A percentile compares a stretch with the other conserved stretches of the same genome.
Conservation (phyloP, 2,113 vertebrate genomes). For the Xiphias gladius region DNA sequence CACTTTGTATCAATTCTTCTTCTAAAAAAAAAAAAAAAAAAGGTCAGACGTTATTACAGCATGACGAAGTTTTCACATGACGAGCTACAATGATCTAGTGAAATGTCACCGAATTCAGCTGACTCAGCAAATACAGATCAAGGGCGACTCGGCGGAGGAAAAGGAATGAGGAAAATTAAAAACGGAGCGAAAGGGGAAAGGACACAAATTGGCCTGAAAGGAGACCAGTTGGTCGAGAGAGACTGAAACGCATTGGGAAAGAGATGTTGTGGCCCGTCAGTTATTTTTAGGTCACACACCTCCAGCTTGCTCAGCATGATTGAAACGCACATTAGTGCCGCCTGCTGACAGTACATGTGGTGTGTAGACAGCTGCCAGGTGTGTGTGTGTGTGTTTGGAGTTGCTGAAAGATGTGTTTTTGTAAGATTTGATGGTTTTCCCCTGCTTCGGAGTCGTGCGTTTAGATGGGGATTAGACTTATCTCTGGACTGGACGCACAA, state of each 20-base stretch:
- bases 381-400: conserved; percentile 19
- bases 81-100: background rate
- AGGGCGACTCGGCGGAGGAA: no score
- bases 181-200: no score
- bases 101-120: conserved; percentile 18
- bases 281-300: conserved; percentile 72
- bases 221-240: background rate
- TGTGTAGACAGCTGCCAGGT: conserved; percentile 50
- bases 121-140: background rate
- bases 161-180: background rate
- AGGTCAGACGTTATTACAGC: background rate
- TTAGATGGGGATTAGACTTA: no score
- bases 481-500: background rate
- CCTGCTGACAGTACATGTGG: conserved; percentile 58
- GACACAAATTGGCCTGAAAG: background rate
- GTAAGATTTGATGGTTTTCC: background rate
- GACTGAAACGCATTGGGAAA: background rate
- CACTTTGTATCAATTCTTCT: background rate
- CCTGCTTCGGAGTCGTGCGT: background rate
- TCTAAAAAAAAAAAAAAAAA: background rate
- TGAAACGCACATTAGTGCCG: conserved; percentile 61
- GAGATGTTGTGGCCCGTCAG: conserved; percentile 43
- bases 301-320: conserved; percentile 57
- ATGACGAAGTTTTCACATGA: background rate
- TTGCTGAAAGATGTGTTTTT: background rate